Evolutionary conservation across 2,797 vertebrate genomes (phyloP).

Genomic region (Urocyon cinereoargenteus): DNA sequence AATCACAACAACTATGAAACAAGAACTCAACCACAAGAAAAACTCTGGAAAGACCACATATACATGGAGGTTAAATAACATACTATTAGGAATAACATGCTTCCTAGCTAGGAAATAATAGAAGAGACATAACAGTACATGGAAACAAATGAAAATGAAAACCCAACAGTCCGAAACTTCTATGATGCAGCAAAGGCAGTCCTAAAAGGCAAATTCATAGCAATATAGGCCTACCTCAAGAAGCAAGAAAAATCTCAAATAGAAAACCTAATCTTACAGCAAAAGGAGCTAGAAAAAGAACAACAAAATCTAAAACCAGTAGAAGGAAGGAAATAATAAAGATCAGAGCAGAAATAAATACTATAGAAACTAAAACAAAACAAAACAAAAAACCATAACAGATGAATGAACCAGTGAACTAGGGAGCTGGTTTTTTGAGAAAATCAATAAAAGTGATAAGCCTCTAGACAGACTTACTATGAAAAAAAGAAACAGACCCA

Average conservation of each 20-base stretch:
- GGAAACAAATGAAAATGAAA: background rate
- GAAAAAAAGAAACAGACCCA: background rate
- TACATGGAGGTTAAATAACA: background rate
- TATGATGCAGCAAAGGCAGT: background rate
- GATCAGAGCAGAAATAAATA: background rate
- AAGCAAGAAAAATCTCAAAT: background rate
- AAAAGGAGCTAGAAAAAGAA: background rate
- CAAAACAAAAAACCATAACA: background rate
- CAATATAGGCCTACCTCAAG: background rate
- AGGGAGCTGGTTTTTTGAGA: background rate
- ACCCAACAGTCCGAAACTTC: background rate
- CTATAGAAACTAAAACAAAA: background rate
- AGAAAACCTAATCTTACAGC: background rate
- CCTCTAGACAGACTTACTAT: background rate
- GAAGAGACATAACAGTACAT: background rate
- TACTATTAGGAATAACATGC: background rate
- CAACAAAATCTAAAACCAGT: background rate
- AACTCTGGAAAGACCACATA: background rate
- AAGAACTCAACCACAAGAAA: background rate
- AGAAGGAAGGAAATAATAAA: background rate
- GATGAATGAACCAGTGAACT: background rate
- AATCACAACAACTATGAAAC: background rate
- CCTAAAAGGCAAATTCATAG: background rate
- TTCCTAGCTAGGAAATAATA: background rate
- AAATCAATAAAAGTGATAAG: background rate